Evolutionary conservation across 2,888 invertebrate species (phyloP).

Genomic region (Scaptomyza parva): DNA sequence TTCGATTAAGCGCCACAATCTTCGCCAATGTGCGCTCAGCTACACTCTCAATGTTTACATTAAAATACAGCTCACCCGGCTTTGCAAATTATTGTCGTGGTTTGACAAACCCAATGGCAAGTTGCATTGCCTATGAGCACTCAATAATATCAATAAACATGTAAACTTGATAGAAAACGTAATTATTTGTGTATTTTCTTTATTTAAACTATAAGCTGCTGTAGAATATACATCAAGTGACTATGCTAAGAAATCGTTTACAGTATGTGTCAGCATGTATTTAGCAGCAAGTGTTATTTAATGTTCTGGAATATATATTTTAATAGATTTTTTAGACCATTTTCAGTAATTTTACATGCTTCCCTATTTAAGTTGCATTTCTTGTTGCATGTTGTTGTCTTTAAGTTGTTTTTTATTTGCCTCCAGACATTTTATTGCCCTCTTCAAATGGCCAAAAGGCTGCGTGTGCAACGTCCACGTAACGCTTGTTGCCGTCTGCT

Average conservation of each 20-base stretch:
- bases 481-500: slow-evolving; percentile 54
- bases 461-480: slow-evolving; percentile 59
- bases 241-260: too few relatives aligned
- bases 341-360: too few relatives aligned
- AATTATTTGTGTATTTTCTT: too few relatives aligned
- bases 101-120: slow-evolving; percentile 84
- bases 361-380: neutral
- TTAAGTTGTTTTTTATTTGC: slow-evolving; percentile 38
- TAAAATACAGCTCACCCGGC: slow-evolving; percentile 22
- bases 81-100: slow-evolving; percentile 83
- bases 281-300: slow-evolving; percentile 2
- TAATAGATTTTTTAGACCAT: too few relatives aligned
- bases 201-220: too few relatives aligned
- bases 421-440: slow-evolving; percentile 54
- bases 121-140: slow-evolving; percentile 63
- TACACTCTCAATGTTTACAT: slow-evolving; percentile 49
- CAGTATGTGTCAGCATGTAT: slow-evolving; percentile 19
- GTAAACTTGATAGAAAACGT: slow-evolving; percentile 50
- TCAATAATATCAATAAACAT: slow-evolving; percentile 48
- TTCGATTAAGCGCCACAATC: slow-evolving; percentile 89
- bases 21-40: slow-evolving; percentile 20
- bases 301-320: too few relatives aligned
- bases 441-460: slow-evolving; percentile 62
- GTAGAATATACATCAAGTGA: too few relatives aligned
- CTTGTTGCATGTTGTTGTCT: slow-evolving; percentile 37